Base-by-base conservation (phyloP, 2,113 vertebrate genomes). In the Sialia sialis region DNA sequence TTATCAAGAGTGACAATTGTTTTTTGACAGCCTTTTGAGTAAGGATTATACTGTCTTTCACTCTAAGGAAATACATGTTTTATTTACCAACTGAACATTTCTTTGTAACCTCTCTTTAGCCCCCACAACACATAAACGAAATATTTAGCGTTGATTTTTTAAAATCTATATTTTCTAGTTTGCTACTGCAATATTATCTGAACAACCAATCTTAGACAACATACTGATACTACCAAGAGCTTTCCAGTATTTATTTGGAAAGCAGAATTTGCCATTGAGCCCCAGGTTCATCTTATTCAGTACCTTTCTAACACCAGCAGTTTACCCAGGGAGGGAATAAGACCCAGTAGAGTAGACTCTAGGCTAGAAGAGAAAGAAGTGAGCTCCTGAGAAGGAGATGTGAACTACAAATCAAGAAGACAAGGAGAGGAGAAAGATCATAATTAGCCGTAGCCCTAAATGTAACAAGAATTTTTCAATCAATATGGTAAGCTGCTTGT, bases 401-500 rank as follows among this genome's bases (percentile, higher is more conserved):
- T 70, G 87, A 85, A 76, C 78, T 73, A 91, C 91, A 87, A 96
- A 90, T 94, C 73, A 94, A 77, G 79, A 80, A 30, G 72, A 87
- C 48, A 75, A 84, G 91, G 22, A 96, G 26, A 72, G 38, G 60
- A 76, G 59, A 83, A 91, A 58, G 66, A 92, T 81, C 81, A 92
- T 93, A 93, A 94, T 95, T 95, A 93, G 52, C 80, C 41, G 25
- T 22, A 79, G 77, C 55, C 89, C 84, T 87, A 88, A 93, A 79
- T 30, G 76, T 86, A 96, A 93, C 64, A 81, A 77, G 96, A 92
- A 56, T 77, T 95, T 97, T 94, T 81, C 91, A 92, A 77, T 96
- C 95, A 96, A 95, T 96, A 94, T 90, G 87, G 84, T 89, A 89
- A 93, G 84, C 46, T 92, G 72, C 92, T 92, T 94, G 91, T 89